Conservation (phyloP, 2,888 invertebrate species). For the Achlya flavicornis region DNA sequence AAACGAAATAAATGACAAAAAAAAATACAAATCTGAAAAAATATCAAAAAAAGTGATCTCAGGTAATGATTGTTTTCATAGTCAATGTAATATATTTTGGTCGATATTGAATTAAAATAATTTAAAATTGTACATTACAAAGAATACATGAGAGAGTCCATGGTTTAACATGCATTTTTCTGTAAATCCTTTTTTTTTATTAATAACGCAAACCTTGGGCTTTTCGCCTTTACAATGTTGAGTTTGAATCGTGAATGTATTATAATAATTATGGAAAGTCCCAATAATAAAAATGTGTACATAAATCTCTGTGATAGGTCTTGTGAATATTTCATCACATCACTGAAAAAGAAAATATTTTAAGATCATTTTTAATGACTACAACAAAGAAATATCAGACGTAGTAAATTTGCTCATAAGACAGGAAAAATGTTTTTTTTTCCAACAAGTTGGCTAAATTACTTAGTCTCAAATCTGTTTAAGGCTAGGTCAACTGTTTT, state of each 20-base stretch:
- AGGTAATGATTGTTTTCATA: slow-evolving; percentile 32
- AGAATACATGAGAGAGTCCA: background rate
- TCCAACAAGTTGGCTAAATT: background rate
- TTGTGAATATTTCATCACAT: slow-evolving; percentile 17
- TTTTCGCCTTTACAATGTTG: slow-evolving; percentile 7
- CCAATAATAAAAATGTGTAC: background rate
- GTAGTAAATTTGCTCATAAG: background rate
- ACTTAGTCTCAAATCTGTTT: background rate
- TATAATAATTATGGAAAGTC: background rate
- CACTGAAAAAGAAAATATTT: slow-evolving; percentile 23
- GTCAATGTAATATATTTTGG: background rate
- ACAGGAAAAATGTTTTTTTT: background rate
- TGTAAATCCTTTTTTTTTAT: background rate
- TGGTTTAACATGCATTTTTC: background rate
- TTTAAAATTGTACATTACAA: background rate
- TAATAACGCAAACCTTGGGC: background rate
- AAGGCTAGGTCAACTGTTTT: background rate
- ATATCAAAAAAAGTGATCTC: slow-evolving; percentile 73
- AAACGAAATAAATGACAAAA: slow-evolving; percentile 61
- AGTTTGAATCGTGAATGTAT: slow-evolving; percentile 15
- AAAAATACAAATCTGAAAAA: slow-evolving; percentile 69
- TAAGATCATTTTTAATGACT: slow-evolving; percentile 19
- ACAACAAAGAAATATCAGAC: background rate
- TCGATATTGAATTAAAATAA: background rate
- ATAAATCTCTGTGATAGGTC: background rate